Evolutionary conservation across 2,113 vertebrate species (phyloP).

Genomic region (Cryptoleucopteryx plumbea): DNA sequence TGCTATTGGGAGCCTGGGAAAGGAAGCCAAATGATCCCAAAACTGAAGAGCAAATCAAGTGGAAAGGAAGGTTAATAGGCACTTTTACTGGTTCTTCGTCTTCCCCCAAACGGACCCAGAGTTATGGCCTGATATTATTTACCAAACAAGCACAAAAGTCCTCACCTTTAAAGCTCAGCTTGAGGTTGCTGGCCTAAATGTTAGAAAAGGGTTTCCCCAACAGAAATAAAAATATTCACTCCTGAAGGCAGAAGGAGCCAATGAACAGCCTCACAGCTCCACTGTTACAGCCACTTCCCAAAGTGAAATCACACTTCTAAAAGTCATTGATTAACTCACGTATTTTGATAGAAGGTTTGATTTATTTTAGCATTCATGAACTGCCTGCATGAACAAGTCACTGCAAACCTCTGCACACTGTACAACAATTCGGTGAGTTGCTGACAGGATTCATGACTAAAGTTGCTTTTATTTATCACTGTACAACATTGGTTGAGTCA

Average conservation of each 20-base stretch:
- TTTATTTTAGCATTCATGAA: neutral
- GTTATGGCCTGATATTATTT: neutral
- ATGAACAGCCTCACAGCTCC: neutral
- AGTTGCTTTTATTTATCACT: neutral
- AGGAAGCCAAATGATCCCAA: neutral
- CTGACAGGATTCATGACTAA: neutral
- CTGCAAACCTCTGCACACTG: neutral
- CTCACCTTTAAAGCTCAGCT: neutral
- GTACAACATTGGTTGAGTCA: neutral
- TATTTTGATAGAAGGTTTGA: neutral
- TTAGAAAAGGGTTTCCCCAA: neutral
- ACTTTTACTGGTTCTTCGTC: neutral
- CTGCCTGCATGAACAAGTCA: neutral
- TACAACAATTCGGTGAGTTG: neutral
- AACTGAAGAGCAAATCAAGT: neutral
- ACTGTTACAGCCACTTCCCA: neutral
- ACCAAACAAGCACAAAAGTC: neutral
- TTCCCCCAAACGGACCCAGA: neutral
- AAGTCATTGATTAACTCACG: neutral
- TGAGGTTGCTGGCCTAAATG: neutral
- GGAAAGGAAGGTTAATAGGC: neutral
- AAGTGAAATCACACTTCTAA: neutral
- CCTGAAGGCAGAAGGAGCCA: neutral
- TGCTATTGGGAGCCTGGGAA: neutral
- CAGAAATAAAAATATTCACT: neutral